These are phyloP conservation scores for Bos javanicus DNA, from an alignment of 2,113 vertebrate species.

Conservation along the genomic window DNA sequence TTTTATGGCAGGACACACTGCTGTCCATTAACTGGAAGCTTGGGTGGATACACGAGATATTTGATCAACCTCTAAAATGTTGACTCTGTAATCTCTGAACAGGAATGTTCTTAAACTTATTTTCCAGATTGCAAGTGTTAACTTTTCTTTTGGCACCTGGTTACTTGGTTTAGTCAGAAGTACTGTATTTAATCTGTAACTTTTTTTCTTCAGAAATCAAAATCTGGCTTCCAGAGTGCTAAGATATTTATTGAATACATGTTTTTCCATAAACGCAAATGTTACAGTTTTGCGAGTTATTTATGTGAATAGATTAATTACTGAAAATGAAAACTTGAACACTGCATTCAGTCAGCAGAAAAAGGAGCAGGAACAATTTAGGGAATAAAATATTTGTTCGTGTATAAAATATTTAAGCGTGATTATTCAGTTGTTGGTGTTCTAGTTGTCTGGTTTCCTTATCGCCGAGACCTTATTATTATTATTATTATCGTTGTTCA, in stretches of 20 bases:
- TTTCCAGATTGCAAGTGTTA: not conserved
- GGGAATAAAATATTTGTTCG: not conserved
- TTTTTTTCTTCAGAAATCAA: not conserved
- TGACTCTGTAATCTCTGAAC: fast-evolving
- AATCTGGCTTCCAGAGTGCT: not conserved
- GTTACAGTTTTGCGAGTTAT: fast-evolving
- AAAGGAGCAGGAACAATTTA: not conserved
- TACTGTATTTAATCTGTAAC: not conserved
- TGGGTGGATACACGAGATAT: fast-evolving
- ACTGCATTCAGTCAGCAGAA: not conserved
- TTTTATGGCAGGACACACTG: fast-evolving
- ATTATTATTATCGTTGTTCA: not conserved
- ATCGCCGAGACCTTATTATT: fast-evolving
- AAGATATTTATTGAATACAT: not conserved
- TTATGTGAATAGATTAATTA: not conserved
- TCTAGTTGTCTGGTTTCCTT: not conserved
- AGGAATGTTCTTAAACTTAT: not conserved
- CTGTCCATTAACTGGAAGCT: fast-evolving
- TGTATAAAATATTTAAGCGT: no score
- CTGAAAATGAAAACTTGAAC: not conserved
- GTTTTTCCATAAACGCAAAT: fast-evolving
- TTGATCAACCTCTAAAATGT: not conserved
- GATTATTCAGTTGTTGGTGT: fast-evolving
- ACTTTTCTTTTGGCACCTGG: not conserved
- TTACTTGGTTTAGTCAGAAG: not conserved